Base-by-base conservation (phyloP, 2,113 vertebrate species). In the Phoxinus phoxinus region DNA sequence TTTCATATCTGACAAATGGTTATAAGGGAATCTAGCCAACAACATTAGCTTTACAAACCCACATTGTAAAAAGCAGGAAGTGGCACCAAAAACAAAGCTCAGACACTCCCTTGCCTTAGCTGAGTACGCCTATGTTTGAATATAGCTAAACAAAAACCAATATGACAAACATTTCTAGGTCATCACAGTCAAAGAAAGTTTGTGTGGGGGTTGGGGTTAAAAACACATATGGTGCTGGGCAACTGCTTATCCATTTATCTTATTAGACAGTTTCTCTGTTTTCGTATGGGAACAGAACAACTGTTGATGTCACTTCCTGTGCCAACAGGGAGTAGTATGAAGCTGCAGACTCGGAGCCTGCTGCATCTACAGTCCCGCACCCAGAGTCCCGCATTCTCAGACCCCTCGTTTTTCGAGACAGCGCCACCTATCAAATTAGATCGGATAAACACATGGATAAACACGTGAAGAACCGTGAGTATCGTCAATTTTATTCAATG, bases 241-340 rank as follows among this genome's bases (percentile, higher is more conserved):
- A 78, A 37, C 19, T 78, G 19, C n/a, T 30, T 46, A 46, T 46
- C 58, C 37, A 27, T 63, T 63, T 44, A 80, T 80, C 77, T 30
- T 80, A 46, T 27, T 46, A 80, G n/a, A 4, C 15, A 44, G 35
- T 27, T 80, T 63, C n/a, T 80, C 76, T 44, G 35, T 63, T 80
- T 63, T 80, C 4, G 2, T 27, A 4, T 25, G 37, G 35, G 21
- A 63, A 80, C 56, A 78, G 21, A n/a, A 1, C 13, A 21, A 44
- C 37, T 44, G 58, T 63, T 80, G n/a, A 10, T 80, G 58, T 80
- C 58, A 80, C 13, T 19, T 80, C 23, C 37, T 63, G 8, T 65
- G 37, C 21, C 25, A 44, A 80, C 58, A 80, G 78, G 37, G n/a
- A n/a, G n/a, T n/a, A n/a, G n/a, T n/a, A n/a, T n/a, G n/a, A n/a